Evolutionary conservation across 1,140 invertebrate species (phyloP).

Genomic region (Pogonomyrmex barbatus): DNA sequence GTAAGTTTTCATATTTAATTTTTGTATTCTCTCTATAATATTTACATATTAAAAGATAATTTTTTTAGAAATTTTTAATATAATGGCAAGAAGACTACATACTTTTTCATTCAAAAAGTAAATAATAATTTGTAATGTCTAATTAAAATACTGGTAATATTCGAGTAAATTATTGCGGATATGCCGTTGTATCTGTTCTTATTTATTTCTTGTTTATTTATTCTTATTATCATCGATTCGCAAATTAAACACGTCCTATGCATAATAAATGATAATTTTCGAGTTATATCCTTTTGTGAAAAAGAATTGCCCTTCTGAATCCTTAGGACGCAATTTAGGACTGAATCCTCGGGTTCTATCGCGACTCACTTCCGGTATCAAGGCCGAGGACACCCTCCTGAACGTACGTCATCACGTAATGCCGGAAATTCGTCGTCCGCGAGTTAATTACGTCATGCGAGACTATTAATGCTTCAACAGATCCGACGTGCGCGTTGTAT

Average conservation of each 20-base stretch:
- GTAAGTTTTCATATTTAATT: neutral
- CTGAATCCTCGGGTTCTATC: neutral
- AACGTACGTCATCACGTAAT: constrained; percentile 71
- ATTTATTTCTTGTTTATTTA: too few species aligned
- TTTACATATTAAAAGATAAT: neutral
- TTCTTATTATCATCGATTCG: neutral
- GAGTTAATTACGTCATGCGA: constrained; percentile 81
- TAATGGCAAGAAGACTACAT: neutral
- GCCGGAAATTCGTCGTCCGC: constrained; percentile 77
- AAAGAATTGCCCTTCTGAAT: neutral
- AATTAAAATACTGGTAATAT: neutral
- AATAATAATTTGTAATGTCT: neutral
- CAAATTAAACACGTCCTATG: constrained; percentile 11
- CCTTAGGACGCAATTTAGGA: neutral
- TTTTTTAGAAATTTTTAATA: neutral
- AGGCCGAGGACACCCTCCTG: constrained; percentile 15
- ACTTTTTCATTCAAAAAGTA: neutral
- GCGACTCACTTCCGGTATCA: constrained; percentile 39
- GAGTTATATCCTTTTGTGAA: neutral
- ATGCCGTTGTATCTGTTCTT: neutral
- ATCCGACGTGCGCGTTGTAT: constrained; percentile 60
- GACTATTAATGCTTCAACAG: constrained; percentile 80
- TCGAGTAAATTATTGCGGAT: neutral
- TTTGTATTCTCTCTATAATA: neutral
- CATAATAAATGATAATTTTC: constrained; percentile 1